Base-by-base conservation (phyloP, 2,888 invertebrate species). In the Drosophila nigritarsus region DNA sequence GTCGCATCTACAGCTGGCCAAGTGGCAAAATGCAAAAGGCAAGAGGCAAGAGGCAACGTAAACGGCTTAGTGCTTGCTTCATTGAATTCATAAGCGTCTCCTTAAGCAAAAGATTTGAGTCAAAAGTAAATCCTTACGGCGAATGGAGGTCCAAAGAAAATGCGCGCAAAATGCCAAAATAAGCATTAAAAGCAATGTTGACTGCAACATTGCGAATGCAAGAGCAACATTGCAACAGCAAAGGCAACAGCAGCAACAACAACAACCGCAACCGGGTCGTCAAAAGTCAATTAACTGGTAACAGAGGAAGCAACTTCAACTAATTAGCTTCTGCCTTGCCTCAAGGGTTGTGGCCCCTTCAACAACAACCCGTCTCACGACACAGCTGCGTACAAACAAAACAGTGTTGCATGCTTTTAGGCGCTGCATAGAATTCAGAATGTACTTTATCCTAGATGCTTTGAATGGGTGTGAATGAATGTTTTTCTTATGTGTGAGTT, bases 201-300 rank as follows among this genome's bases (percentile, higher is more conserved):
- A 48, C 32, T 48, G 61, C 73, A 72, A 51, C 50, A 11, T 27
- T 18, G 49, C 59, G 54, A 42, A n/a, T 32, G n/a, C 55, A 54
- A 30, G 29, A 27, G 24, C 60, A 54, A 30, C 24, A 27, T 18
- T 49, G 42, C 67, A 56, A 60, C 45, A 40, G 18, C 49, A 48
- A 53, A 50, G 49, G 24, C 20, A 45, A 34, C 20, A 20, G 34
- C 48, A 50, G 27, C 40, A 40, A 29, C 56, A 48, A 29, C 69
- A 54, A 45, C 48, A 63, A 49, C 65, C 70, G 42, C 68, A 76
- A 59, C 68, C 66, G 69, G 75, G 77, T 79, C 87, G 85, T 88
- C 88, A 88, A 81, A 85, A 86, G 81, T 85, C 85, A 88, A 85
- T 85, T 85, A 88, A 81, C 89, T 85, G 83, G 70, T 78, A 80